Percentiles rank a stretch among this genome's conserved stretches.
phyloP scores from a whole-genome alignment of 2,888 invertebrate species.

The Amphipoea lucens region DNA sequence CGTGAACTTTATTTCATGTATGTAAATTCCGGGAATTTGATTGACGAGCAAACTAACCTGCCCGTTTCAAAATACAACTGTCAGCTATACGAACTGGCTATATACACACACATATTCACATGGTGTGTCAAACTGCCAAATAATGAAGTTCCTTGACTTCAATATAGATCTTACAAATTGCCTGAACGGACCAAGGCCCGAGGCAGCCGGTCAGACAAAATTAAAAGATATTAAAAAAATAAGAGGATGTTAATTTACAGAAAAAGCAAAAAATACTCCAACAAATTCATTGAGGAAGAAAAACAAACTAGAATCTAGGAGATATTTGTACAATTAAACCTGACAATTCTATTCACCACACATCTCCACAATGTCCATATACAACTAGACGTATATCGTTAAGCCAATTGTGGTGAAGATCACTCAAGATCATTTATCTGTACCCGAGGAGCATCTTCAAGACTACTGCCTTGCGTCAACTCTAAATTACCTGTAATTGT shows the following conservation, averaged over 20 bases:
- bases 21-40: too few relatives aligned
- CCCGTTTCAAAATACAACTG: not conserved
- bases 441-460: conserved; percentile 27
- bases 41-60: too few relatives aligned
- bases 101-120: not conserved
- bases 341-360: conserved; percentile 15
- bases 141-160: not conserved
- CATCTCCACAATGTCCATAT: conserved; percentile 4
- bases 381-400: conserved; percentile 21
- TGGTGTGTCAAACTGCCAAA: not conserved
- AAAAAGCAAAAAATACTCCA: conserved; percentile 2
- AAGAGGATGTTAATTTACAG: not conserved
- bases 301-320: not conserved
- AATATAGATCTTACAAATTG: not conserved
- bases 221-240: too few relatives aligned
- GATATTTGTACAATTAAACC: conserved; percentile 4
- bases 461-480: conserved; percentile 37
- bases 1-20: too few relatives aligned
- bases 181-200: not conserved
- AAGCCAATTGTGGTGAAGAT: conserved; percentile 59
- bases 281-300: not conserved
- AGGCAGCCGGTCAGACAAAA: too few relatives aligned
- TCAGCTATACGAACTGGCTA: not conserved
- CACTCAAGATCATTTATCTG: conserved; percentile 50
- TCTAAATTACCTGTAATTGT: conserved; percentile 52